Base-by-base conservation (phyloP, 2,797 vertebrate species). In the Spondyliosoma cantharus region DNA sequence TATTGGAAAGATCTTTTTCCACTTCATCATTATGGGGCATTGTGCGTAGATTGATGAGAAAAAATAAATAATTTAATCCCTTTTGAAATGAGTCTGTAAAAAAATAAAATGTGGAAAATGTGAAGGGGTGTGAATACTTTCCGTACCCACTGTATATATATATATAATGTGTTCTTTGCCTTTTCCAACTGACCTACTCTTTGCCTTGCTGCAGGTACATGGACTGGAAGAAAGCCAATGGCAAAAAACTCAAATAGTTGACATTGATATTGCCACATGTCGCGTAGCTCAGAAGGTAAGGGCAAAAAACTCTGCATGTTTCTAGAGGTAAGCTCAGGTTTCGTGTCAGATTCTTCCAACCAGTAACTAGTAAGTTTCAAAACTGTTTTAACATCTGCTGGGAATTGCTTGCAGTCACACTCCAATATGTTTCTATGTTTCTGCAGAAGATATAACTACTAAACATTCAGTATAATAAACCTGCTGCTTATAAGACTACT, bases 181-280 rank as follows among this genome's bases (percentile, higher is more conserved):
- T 53, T 46, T 46, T 58, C 22, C 2, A 58, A n/a, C 20, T 43
- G 14, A 61, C 1, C 45, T 42, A 11, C 29, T 59, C 11, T 5
- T 42, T 68, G 12, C 27, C 62, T 63, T 0, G 43, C 74, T 93
- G 42, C 90, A 99, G 98, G 96, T 99, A 20, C 98, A 99, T 76
- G 95, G 95, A 71, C 89, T 98, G 84, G 96, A 96, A 2, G 82
- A 95, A 62, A 94, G 93, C 15, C 46, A 81, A 0, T 97, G 96
- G 97, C 95, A 97, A 74, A 93, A 94, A 2, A 93, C 95, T 72
- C 95, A 97, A 52, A 90, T 96, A 37, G 70, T 97, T 74, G 77
- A 97, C 77, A 97, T 99, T 87, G 97, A 99, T 92, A 99, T 99
- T 81, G 97, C 95, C 81, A 98, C 84, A 94, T 37, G 37, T 37